Percentiles rank a stretch among this genome's conserved stretches.
Conservation (phyloP, 2,113 vertebrate genomes). For the Psephotus haematonotus region DNA sequence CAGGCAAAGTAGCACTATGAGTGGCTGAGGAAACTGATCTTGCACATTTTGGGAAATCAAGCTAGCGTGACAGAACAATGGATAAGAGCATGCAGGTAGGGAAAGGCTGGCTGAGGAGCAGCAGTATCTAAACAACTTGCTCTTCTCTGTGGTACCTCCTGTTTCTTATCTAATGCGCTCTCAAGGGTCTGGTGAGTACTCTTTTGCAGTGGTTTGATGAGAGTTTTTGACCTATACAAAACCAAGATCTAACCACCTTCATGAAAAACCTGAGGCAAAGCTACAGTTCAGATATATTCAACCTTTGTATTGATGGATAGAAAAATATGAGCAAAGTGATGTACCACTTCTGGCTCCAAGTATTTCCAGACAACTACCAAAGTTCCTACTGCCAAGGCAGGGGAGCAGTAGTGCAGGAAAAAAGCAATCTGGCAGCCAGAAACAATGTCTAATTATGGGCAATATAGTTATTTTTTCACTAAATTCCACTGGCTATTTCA, state of each 20-base stretch:
- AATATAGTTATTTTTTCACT: background rate
- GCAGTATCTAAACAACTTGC: background rate
- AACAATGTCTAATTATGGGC: background rate
- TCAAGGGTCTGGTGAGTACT: background rate
- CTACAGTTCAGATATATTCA: background rate
- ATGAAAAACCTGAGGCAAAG: background rate
- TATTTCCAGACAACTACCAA: background rate
- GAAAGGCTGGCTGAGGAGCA: background rate
- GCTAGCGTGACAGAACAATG: background rate
- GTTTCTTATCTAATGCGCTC: background rate
- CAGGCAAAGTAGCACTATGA: background rate
- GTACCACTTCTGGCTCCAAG: background rate
- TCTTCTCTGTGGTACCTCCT: background rate
- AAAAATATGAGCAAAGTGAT: background rate
- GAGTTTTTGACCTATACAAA: background rate
- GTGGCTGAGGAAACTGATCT: background rate
- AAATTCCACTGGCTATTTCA: background rate
- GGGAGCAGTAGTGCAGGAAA: background rate
- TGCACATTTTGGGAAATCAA: background rate
- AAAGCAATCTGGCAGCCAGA: background rate
- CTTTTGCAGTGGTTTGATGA: background rate
- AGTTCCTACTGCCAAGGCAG: background rate
- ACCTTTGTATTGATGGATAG: background rate
- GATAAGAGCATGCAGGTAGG: background rate
- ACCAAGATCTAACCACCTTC: background rate